Conservation (phyloP, 1,140 invertebrate genomes). For the Magallana ariakensis region DNA sequence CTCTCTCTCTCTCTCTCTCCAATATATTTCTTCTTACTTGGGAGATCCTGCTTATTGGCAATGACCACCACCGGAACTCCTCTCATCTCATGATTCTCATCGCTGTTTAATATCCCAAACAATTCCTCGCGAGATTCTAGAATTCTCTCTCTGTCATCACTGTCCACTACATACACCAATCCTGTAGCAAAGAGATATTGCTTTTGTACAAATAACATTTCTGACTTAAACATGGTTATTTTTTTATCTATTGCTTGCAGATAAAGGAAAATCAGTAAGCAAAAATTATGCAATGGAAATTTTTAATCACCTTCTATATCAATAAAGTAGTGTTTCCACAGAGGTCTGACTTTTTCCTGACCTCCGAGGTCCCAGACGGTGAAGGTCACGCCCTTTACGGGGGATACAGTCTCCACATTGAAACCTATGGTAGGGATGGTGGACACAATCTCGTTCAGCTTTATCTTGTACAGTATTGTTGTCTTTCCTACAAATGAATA, state of each 20-base stretch:
- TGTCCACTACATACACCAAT: constrained; percentile 98
- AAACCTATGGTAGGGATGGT: constrained; percentile 78
- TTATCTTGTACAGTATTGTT: constrained; percentile 99
- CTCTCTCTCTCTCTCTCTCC: too few relatives aligned
- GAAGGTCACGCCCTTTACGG: constrained; percentile 78
- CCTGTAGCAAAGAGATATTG: constrained; percentile 84
- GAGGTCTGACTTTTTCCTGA: constrained; percentile 79
- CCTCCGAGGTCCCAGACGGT: constrained; percentile 81
- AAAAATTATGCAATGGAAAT: not conserved
- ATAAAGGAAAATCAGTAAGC: too few relatives aligned
- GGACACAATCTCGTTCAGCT: constrained; percentile 86
- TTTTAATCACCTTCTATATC: constrained; percentile 64
- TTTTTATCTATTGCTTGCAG: too few relatives aligned
- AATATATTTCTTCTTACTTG: constrained; percentile 69
- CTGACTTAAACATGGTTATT: too few relatives aligned
- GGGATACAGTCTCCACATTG: constrained; percentile 74
- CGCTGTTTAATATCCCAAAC: constrained; percentile 79
- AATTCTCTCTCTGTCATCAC: constrained; percentile 97
- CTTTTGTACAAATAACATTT: too few relatives aligned
- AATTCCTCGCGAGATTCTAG: constrained; percentile 96
- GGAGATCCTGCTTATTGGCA: constrained; percentile 79
- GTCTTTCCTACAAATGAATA: constrained; percentile 69
- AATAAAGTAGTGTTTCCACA: constrained; percentile 74
- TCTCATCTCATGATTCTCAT: constrained; percentile 73
- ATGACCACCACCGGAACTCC: constrained; percentile 76